A percentile compares a stretch with the other conserved stretches of the same genome.
Conservation (phyloP, 1,140 invertebrate genomes). For the Drosophila yakuba region DNA sequence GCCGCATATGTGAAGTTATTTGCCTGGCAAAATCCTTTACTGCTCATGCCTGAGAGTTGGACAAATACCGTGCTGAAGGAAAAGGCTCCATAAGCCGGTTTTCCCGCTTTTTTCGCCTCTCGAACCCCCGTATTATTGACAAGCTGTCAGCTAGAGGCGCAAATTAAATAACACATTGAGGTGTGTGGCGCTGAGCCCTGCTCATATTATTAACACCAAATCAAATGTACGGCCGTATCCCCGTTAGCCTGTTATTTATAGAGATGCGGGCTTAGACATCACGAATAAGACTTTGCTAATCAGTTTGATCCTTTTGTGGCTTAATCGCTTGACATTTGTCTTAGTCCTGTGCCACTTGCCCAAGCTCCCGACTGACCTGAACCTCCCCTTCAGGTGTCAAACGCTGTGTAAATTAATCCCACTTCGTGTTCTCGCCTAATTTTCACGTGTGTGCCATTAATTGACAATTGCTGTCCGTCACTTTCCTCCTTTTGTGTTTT, state of each 20-base stretch:
- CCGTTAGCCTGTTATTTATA: constrained; percentile 33
- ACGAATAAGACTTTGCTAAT: constrained; percentile 71
- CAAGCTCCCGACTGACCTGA: background rate
- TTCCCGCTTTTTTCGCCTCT: background rate
- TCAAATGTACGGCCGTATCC: constrained; percentile 45
- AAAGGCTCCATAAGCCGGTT: constrained; percentile 54
- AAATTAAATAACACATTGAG: constrained; percentile 79
- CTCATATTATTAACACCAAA: constrained; percentile 80
- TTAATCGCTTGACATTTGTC: constrained; percentile 81
- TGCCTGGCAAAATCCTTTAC: constrained; percentile 72
- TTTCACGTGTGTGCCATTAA: constrained; percentile 68
- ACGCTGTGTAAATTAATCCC: constrained; percentile 69
- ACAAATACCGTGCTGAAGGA: constrained; percentile 68
- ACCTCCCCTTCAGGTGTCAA: constrained; percentile 48
- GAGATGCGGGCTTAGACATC: constrained; percentile 13
- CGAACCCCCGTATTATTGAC: constrained; percentile 30
- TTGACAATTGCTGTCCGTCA: constrained; percentile 55
- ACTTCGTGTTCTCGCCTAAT: constrained; percentile 55
- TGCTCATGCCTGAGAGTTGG: constrained; percentile 74
- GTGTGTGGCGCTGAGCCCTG: constrained; percentile 50
- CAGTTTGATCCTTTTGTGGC: constrained; percentile 76
- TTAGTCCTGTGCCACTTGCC: constrained; percentile 52
- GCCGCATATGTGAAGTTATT: constrained; percentile 68
- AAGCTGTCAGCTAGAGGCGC: constrained; percentile 55
- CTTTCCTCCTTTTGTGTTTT: constrained; percentile 12